Conservation (phyloP, 2,888 invertebrate genomes). For the Melanophora roralis region DNA sequence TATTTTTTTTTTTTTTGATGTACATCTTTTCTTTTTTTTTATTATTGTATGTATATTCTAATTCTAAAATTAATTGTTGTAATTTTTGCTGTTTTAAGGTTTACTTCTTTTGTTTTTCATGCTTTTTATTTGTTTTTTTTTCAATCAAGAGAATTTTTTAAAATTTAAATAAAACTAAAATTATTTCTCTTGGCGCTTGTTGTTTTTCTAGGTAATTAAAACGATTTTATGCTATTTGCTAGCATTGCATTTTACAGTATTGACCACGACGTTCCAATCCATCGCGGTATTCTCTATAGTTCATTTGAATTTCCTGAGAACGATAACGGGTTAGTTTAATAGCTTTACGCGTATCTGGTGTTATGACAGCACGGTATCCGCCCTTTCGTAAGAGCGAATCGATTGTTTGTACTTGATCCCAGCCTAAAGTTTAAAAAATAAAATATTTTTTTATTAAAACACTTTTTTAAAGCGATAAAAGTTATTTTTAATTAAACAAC, state of each 20-base stretch:
- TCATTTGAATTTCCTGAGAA: conserved; percentile 94
- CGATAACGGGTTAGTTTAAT: conserved; percentile 97
- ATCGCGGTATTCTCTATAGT: conserved; percentile 87
- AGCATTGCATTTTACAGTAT: conserved; percentile 77
- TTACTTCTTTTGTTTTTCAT: conserved; percentile 24
- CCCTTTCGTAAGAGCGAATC: conserved; percentile 98
- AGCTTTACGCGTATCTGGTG: conserved; percentile 90
- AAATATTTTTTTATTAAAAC: too few relatives aligned
- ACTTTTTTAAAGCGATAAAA: too few relatives aligned
- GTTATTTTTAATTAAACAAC: too few relatives aligned
- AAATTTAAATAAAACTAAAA: conserved; percentile 47
- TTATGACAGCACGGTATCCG: conserved; percentile 94
- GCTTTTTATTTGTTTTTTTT: conserved; percentile 11
- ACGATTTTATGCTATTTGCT: conserved; percentile 67
- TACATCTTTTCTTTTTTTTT: conserved; percentile 32
- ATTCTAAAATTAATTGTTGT: conserved; percentile 54
- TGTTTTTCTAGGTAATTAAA: conserved; percentile 32
- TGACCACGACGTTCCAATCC: conserved; percentile 74
- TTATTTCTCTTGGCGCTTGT: conserved; percentile 33
- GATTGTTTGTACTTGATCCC: conserved; percentile 99
- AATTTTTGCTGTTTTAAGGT: conserved; percentile 38
- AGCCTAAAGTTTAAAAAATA: conserved; percentile 82
- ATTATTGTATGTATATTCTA: conserved; percentile 30
- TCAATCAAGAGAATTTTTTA: conserved; percentile 40
- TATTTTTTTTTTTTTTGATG: conserved; percentile 32